Base-by-base conservation (phyloP, 1,140 invertebrate species). In the Atta cephalotes region DNA sequence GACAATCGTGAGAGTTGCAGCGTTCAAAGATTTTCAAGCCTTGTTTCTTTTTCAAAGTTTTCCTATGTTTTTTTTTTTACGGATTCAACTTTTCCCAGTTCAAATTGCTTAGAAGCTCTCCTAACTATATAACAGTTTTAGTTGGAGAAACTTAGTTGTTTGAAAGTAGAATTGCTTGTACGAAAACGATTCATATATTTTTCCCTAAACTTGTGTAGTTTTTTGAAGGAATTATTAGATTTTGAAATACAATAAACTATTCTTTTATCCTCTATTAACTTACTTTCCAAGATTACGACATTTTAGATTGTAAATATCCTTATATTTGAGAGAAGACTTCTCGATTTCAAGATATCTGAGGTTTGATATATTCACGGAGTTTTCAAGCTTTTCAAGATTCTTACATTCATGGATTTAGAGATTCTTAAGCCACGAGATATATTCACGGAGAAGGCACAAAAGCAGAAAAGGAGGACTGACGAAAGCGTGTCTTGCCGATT, bases 91-190 rank as follows among this genome's bases (percentile, higher is more conserved):
- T 81, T 45, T 76, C 25, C 39, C 51, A 60, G 21, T 35, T 82
- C 56, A 31, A 62, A 74, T 58, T 49, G 56, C 56, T 74, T 14
- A 53, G 49, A 31, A 80, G 56, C 56, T 45, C 80, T 58, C 39
- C 35, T 39, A 74, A 74, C 80, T 82, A 25, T 39, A 31, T 62
- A 74, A 82, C 70, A 21, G 25, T 82, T 82, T 72, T 58, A 82
- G 70, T 74, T 74, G 35, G n/a, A 39, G 7, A 74, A 74, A 60
- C 25, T 60, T 25, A 2, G 49, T 71, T 71, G 39, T 39, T 62
- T 25, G 18, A 76, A 76, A 62, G 70, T 71, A 74, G 51, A 71
- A 76, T 74, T 31, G 80, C 39, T 62, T 70, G 18, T 74, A 51
- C 28, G 39, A 60, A 35, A 51, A 51, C 25, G 56, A 84, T 62